Conservation (phyloP, 1,140 invertebrate genomes). For the Scaptomyza pallida region DNA sequence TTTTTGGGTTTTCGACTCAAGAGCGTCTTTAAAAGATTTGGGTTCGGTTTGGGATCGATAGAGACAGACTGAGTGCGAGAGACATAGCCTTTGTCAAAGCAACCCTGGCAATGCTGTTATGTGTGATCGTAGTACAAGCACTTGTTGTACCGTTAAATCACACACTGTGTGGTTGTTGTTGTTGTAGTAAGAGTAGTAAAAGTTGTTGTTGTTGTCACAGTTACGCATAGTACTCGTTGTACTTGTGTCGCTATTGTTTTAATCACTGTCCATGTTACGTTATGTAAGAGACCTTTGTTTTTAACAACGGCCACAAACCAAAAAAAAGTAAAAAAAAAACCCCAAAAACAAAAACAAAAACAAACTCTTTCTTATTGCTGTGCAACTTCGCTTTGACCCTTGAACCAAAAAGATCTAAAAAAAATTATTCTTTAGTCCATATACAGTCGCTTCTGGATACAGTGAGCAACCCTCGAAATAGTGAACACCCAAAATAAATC, state of each 20-base stretch:
- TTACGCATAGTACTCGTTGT: constrained; percentile 5
- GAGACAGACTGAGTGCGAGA: too few relatives aligned
- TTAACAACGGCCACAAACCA: too few relatives aligned
- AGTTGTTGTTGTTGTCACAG: constrained; percentile 7
- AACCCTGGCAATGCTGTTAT: constrained; percentile 2
- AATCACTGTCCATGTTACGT: constrained; percentile 10
- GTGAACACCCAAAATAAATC: too few relatives aligned
- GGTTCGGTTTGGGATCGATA: not conserved
- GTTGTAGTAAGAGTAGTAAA: not conserved
- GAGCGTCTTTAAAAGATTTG: constrained; percentile 22
- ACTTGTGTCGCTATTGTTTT: not conserved
- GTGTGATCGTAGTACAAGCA: not conserved
- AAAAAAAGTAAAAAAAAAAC: too few relatives aligned
- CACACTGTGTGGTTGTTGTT: not conserved
- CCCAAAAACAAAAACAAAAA: too few relatives aligned
- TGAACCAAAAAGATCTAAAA: too few relatives aligned
- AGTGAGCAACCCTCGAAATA: too few relatives aligned
- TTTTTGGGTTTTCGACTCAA: constrained; percentile 10
- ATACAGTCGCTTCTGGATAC: too few relatives aligned
- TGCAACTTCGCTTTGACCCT: too few relatives aligned
- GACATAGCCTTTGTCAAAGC: not conserved
- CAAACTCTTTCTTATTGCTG: too few relatives aligned
- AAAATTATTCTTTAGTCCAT: not conserved
- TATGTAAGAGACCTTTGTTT: constrained; percentile 16
- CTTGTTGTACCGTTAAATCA: constrained; percentile 19